Evolutionary conservation across 2,113 vertebrate species (phyloP).

Genomic region (Tautogolabrus adspersus): DNA sequence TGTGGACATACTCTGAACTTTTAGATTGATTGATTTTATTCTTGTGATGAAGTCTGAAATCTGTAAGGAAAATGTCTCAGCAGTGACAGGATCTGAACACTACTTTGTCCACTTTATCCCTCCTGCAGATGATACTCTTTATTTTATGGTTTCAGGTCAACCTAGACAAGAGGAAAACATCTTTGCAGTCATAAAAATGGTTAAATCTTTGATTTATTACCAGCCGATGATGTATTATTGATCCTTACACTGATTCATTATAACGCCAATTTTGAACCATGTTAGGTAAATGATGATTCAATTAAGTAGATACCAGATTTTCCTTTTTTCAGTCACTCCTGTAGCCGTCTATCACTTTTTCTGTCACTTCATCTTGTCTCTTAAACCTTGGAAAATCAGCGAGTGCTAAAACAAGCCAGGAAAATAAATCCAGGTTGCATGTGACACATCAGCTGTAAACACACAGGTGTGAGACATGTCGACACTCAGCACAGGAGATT

Average conservation of each 20-base stretch:
- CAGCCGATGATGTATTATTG: neutral
- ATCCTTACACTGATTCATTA: neutral
- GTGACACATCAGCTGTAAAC: constrained; percentile 20
- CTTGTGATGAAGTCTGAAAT: no score
- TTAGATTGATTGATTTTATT: no score
- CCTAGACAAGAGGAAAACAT: no score
- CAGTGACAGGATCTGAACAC: no score
- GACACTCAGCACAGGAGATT: constrained; percentile 11
- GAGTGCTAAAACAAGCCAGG: constrained; percentile 6
- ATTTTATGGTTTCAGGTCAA: no score
- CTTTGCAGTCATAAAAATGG: neutral
- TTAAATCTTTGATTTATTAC: neutral
- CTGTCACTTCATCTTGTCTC: neutral
- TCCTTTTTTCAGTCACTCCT: neutral
- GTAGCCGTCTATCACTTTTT: neutral
- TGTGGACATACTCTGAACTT: no score
- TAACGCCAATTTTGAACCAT: no score
- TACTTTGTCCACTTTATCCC: no score
- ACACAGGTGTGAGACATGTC: constrained; percentile 17
- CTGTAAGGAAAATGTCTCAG: no score
- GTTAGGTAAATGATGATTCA: no score
- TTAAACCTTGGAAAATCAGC: neutral
- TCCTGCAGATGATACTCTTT: neutral
- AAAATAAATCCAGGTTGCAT: neutral
- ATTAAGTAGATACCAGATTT: neutral